phyloP scores from a whole-genome alignment of 2,797 vertebrate genomes.

The Lacerta bilineata region DNA sequence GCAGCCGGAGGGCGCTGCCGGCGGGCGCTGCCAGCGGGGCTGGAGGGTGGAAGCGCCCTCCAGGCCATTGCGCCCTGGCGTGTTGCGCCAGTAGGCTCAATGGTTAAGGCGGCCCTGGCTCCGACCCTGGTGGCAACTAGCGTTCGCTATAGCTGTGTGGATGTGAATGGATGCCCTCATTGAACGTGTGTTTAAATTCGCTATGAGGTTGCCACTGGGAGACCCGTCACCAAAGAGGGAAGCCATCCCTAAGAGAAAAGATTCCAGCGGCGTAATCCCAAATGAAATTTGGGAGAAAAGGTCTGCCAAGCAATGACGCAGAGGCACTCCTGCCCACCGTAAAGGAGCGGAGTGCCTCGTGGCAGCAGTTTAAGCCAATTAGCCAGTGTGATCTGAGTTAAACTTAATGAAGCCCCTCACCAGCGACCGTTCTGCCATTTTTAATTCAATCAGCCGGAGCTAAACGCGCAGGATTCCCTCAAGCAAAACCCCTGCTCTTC shows the following conservation, averaged over 20 bases:
- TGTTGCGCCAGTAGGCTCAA: too few species aligned
- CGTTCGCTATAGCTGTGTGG: neutral
- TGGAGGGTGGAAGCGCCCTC: too few species aligned
- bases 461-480: neutral
- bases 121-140: neutral
- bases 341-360: neutral
- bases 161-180: neutral
- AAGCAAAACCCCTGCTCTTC: slow-evolving; percentile 1
- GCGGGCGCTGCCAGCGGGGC: too few species aligned
- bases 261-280: neutral
- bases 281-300: neutral
- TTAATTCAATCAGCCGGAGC: slow-evolving; percentile 5
- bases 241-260: neutral
- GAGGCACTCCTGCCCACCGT: neutral
- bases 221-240: neutral
- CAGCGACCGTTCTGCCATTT: neutral
- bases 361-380: neutral
- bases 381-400: neutral
- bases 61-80: too few species aligned
- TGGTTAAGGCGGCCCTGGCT: too few species aligned
- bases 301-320: accelerated
- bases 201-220: neutral
- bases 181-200: neutral
- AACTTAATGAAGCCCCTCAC: neutral
- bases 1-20: too few species aligned